Conservation (phyloP, 92 coral and sea anemone species). For the Epizoanthus ramosus region DNA sequence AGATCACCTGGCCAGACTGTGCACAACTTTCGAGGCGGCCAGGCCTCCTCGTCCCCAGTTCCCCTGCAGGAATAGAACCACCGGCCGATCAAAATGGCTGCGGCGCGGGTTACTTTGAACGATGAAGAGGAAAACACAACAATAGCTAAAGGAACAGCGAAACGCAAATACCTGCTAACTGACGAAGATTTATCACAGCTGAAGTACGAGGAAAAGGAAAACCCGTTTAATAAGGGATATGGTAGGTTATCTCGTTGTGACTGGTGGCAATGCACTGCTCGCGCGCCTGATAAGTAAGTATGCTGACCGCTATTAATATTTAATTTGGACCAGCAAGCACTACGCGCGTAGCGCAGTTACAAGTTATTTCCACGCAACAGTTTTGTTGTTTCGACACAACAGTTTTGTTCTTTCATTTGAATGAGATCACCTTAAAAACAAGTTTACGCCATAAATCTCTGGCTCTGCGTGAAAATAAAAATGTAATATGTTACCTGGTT, state of each 20-base stretch:
- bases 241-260: constrained; percentile 43
- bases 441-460: no score
- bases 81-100: constrained; percentile 18
- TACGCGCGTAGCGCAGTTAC: no score
- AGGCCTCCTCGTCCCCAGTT: constrained; percentile 37
- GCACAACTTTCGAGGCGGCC: not conserved
- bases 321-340: no score
- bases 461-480: no score
- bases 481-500: no score
- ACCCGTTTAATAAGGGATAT: constrained; percentile 77
- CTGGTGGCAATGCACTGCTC: not conserved
- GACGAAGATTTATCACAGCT: constrained; percentile 78
- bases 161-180: constrained; percentile 71
- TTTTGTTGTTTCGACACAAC: no score
- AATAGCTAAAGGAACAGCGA: constrained; percentile 76
- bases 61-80: not conserved
- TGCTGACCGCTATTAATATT: no score
- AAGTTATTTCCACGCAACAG: no score
- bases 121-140: constrained; percentile 32
- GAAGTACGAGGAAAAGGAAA: constrained; percentile 57
- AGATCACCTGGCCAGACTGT: no score
- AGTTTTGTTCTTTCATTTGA: no score
- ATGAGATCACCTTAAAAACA: no score
- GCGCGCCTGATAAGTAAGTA: no score
- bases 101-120: not conserved